A percentile compares a stretch with the other conserved stretches of the same genome.
Conservation (phyloP, 2,888 invertebrate species). For the Isoperla grammatica region DNA sequence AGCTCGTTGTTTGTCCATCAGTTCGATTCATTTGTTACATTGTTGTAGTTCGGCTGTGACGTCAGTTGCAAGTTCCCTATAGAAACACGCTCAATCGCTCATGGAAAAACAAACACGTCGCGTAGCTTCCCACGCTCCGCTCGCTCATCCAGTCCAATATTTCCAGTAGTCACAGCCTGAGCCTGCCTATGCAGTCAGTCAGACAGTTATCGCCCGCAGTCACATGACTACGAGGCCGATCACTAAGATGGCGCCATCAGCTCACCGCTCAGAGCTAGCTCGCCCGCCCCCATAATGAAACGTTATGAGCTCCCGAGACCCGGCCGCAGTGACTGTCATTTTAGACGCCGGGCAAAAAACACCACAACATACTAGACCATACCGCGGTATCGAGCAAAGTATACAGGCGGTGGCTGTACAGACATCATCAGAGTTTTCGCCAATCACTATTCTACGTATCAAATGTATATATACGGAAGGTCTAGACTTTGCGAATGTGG, state of each 20-base stretch:
- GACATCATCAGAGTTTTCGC: too few species aligned
- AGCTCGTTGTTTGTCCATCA: too few species aligned
- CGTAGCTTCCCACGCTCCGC: too few species aligned
- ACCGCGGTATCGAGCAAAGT: constrained; percentile 7
- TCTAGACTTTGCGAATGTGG: too few species aligned
- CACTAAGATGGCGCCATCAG: constrained; percentile 4
- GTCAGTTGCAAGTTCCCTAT: too few species aligned
- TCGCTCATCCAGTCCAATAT: neutral
- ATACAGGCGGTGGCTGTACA: neutral
- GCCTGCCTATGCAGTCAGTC: neutral
- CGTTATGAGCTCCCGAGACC: constrained; percentile 3
- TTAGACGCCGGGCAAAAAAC: constrained; percentile 10
- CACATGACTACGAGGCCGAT: neutral
- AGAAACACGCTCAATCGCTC: too few species aligned
- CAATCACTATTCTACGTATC: too few species aligned
- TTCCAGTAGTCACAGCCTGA: neutral
- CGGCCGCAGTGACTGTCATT: constrained; percentile 8
- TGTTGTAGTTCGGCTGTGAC: too few species aligned
- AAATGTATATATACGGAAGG: too few species aligned
- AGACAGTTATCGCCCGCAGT: constrained; percentile 1
- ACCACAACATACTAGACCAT: neutral
- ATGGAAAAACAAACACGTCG: too few species aligned
- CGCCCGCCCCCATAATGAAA: constrained; percentile 3
- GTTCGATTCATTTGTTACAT: too few species aligned
- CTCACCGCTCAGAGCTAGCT: too few species aligned